These are phyloP conservation scores for Drosophila austrosaltans DNA, from an alignment of 2,888 invertebrate species.

Conservation along the genomic window DNA sequence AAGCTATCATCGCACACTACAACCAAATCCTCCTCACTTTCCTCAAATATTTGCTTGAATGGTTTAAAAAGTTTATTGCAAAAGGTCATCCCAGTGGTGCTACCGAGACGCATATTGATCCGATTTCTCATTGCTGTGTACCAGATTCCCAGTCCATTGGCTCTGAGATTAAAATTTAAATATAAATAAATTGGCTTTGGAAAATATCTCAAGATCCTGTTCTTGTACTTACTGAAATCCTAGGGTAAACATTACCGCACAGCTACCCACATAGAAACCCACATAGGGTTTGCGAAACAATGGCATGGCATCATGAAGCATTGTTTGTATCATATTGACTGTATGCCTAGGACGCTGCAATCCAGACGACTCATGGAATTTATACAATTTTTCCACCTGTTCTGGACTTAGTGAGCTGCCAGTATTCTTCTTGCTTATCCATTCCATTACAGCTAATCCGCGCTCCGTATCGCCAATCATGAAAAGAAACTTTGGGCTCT, in stretches of 20 bases:
- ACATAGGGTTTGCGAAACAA: constrained; percentile 61
- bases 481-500: constrained; percentile 66
- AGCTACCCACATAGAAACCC: constrained; percentile 47
- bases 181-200: neutral
- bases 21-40: constrained; percentile 42
- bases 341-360: constrained; percentile 20
- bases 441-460: constrained; percentile 51
- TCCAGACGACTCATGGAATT: constrained; percentile 20
- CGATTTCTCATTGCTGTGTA: constrained; percentile 63
- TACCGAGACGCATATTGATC: constrained; percentile 47
- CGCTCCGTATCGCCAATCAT: constrained; percentile 45
- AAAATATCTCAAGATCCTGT: neutral
- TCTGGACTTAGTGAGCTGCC: constrained; percentile 39
- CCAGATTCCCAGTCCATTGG: constrained; percentile 68
- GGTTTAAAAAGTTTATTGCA: constrained; percentile 42
- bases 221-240: constrained; percentile 55
- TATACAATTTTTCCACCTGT: constrained; percentile 42
- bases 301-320: constrained; percentile 57
- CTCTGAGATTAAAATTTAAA: constrained; percentile 33
- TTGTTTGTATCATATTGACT: constrained; percentile 35
- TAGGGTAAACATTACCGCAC: constrained; percentile 62
- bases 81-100: constrained; percentile 35
- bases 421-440: constrained; percentile 55
- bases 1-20: constrained; percentile 58
- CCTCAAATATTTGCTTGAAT: constrained; percentile 9